phyloP scores from a whole-genome alignment of 2,888 invertebrate genomes.

The Augiades crinisus region DNA sequence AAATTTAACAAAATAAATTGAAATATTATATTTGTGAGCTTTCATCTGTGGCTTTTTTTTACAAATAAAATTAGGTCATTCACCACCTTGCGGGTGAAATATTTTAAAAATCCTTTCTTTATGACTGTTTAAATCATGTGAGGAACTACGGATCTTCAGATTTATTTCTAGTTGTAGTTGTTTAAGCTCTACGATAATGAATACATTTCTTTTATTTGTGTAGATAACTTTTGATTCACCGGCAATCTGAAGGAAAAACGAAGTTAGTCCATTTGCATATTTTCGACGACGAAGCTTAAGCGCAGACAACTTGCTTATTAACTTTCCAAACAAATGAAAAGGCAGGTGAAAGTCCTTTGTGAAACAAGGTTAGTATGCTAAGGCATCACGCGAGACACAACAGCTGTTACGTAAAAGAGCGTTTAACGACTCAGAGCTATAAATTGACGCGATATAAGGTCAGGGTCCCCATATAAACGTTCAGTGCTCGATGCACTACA shows the following conservation, averaged over 20 bases:
- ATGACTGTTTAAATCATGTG: too few relatives aligned
- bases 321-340: constrained; percentile 43
- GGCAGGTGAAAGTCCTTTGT: constrained; percentile 65
- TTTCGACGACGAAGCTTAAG: neutral
- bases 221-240: too few relatives aligned
- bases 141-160: too few relatives aligned
- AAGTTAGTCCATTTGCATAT: neutral
- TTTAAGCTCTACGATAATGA: too few relatives aligned
- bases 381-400: constrained; percentile 61
- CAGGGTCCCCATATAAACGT: constrained; percentile 78
- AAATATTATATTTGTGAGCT: too few relatives aligned
- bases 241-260: neutral
- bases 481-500: constrained; percentile 74
- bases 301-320: constrained; percentile 27
- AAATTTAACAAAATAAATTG: too few relatives aligned
- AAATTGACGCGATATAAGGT: constrained; percentile 80
- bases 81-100: too few relatives aligned
- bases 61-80: too few relatives aligned
- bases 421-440: constrained; percentile 72
- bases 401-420: constrained; percentile 76
- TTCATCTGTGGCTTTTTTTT: too few relatives aligned
- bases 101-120: too few relatives aligned
- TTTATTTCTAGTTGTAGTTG: too few relatives aligned
- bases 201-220: too few relatives aligned
- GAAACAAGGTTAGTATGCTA: constrained; percentile 61